Evolutionary conservation across 2,113 vertebrate species (phyloP).

Genomic region (Onychorhynchus coronatus): DNA sequence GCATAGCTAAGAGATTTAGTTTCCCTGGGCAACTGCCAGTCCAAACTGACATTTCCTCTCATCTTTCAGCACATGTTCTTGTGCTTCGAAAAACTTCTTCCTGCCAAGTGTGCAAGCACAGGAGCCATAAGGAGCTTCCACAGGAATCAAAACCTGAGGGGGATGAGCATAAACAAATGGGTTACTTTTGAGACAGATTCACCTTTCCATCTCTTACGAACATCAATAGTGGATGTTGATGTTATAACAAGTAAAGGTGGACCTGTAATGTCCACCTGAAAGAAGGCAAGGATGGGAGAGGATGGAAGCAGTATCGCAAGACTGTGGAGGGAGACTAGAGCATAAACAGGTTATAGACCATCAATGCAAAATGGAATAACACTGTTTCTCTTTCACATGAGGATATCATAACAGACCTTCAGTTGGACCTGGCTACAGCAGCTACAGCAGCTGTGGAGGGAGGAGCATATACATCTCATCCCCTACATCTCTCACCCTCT

Average conservation of each 20-base stretch:
- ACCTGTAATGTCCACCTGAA: background rate
- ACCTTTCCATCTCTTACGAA: background rate
- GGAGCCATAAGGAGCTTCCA: constrained; percentile 89
- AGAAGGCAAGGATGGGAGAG: background rate
- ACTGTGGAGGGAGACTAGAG: background rate
- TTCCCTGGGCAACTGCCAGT: background rate
- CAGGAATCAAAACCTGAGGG: constrained; percentile 85
- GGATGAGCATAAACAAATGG: background rate
- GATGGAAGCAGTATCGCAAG: background rate
- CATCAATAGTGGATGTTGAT: background rate
- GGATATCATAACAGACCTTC: background rate
- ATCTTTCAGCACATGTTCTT: constrained; percentile 12
- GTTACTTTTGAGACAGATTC: background rate
- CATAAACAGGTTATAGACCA: background rate
- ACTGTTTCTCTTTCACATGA: background rate
- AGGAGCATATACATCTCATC: background rate
- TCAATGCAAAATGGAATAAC: background rate
- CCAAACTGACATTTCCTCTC: constrained; percentile 16
- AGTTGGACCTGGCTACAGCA: background rate
- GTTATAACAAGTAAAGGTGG: background rate
- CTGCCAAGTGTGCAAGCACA: constrained; percentile 87
- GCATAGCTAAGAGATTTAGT: background rate
- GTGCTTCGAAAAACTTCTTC: constrained; percentile 78
- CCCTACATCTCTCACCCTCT: background rate
- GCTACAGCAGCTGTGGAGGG: background rate